Evolutionary conservation across 1,140 invertebrate genomes (phyloP).

Genomic region (Drosophila rufa): DNA sequence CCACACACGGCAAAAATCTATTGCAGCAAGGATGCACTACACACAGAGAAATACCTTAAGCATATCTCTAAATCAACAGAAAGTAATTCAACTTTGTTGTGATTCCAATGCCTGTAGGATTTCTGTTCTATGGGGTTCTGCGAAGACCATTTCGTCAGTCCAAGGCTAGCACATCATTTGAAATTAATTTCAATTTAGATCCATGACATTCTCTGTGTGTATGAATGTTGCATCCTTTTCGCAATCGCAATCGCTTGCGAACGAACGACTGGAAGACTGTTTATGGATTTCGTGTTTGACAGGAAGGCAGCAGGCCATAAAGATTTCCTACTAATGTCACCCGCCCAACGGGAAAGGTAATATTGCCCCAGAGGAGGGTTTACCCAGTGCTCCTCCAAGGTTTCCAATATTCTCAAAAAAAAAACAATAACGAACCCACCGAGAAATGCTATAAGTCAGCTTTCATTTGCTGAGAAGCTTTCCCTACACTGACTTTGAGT

Average conservation of each 20-base stretch:
- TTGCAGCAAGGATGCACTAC: constrained; percentile 50
- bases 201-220: neutral
- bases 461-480: constrained; percentile 23
- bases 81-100: no score
- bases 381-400: constrained; percentile 16
- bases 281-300: constrained; percentile 75
- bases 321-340: constrained; percentile 73
- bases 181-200: no score
- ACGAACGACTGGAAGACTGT: constrained; percentile 50
- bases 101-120: no score
- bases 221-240: constrained; percentile 47
- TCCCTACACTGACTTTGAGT: constrained; percentile 13
- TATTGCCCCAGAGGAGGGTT: constrained; percentile 21
- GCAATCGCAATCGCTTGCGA: constrained; percentile 46
- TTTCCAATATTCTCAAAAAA: constrained; percentile 11
- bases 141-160: neutral
- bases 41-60: neutral
- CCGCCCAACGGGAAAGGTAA: constrained; percentile 39
- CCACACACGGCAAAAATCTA: constrained; percentile 17
- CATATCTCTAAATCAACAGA: neutral
- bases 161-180: neutral
- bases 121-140: neutral
- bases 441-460: constrained; percentile 37
- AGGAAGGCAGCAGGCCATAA: constrained; percentile 77
- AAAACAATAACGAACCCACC: neutral